Conservation (phyloP, 2,113 vertebrate genomes). For the Anser cygnoides region DNA sequence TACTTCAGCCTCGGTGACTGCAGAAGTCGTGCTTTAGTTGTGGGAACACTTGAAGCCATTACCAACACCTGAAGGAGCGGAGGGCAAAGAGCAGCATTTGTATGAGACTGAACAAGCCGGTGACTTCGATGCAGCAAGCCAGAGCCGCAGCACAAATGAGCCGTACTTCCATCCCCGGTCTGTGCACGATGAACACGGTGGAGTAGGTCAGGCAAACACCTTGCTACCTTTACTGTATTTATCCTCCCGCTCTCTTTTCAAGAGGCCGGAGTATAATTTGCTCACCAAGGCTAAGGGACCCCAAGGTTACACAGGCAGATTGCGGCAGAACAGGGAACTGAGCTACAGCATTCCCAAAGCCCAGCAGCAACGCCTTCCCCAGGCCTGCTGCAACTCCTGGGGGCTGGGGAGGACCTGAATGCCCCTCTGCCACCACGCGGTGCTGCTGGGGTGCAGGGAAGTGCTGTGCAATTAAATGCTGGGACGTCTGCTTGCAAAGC, state of each 20-base stretch:
- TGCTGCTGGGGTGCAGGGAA: rapidly evolving
- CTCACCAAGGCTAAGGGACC: background rate
- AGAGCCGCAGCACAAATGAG: background rate
- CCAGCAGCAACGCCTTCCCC: background rate
- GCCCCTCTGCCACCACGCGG: rapidly evolving
- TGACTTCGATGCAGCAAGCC: background rate
- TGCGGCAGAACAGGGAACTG: background rate
- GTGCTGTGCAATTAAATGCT: background rate
- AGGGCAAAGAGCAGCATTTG: background rate
- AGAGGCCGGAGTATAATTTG: no score
- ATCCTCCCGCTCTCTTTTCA: background rate
- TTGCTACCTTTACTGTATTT: background rate
- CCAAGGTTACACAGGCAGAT: background rate
- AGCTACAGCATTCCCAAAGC: background rate
- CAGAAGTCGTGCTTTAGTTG: background rate
- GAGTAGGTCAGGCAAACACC: background rate
- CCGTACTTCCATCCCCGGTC: background rate
- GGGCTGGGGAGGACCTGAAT: rapidly evolving
- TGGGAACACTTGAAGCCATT: background rate
- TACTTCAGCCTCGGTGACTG: rapidly evolving
- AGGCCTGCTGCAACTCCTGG: background rate
- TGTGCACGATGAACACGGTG: rapidly evolving
- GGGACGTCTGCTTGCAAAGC: background rate
- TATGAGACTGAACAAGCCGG: rapidly evolving
- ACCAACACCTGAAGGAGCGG: rapidly evolving